Evolutionary conservation across 2,888 invertebrate genomes (phyloP), one percentile per base, ranked within the genome.

Genomic region (Priocnemis perturbator): DNA sequence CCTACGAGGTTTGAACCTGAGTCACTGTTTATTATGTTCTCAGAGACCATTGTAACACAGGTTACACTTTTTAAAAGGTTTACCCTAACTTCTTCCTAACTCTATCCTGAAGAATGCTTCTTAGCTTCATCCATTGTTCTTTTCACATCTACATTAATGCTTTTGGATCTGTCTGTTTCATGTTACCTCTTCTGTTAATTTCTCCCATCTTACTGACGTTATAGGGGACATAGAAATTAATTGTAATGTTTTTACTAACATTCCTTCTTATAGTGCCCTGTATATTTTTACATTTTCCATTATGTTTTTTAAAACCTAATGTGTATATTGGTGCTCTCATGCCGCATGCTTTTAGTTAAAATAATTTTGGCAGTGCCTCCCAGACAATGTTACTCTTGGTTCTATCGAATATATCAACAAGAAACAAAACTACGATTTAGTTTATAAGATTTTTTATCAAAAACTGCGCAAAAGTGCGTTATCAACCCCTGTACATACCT

Each of bases 91-190:
- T 78, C 64, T 79, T 79, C 76, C 76, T 78, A 79, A 78, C 74
- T 79, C 78, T 78, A 63, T 79, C 76, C 78, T 76, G 79, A 76
- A 78, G 73, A 79, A 73, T 71, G 79, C 79, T 78, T 79, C 52
- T 68, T 74, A 59, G 67, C 67, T 58, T 68, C 56, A 71, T 64
- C 63, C 59, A 60, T 66, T 71, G 55, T 60, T 69, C 66, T 53
- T 67, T 73, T 74, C 67, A 37, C 69, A 73, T 64, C 58, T 71
- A 44, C 64, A 64, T 55, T 65, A 65, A 66, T 45, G 75, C 65
- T 67, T 63, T 66, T 55, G 7, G 17, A 64, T 73, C 60, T 64
- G 44, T 69, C 61, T 45, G 20, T 71, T 52, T 71, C 37, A 23
- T 47, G 23, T 15, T 64, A 67, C 44, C 68, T 67, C 69, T 71